Evolutionary conservation across 2,797 vertebrate species (phyloP).

Genomic region (Leptatherina wallacei): DNA sequence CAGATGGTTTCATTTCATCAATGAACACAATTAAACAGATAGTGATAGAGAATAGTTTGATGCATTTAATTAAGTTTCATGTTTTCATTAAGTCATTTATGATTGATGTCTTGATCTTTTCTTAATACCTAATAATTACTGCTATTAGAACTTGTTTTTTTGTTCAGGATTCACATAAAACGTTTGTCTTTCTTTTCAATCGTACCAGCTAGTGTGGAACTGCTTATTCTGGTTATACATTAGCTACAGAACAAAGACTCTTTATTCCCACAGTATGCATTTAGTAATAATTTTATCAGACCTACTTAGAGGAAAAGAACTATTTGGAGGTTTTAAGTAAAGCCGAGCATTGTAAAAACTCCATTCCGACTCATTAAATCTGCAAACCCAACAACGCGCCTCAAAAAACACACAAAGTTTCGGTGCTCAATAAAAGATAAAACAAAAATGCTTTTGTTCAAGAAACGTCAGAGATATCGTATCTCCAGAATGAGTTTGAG

Average conservation of each 20-base stretch:
- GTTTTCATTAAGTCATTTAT: neutral
- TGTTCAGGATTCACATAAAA: neutral
- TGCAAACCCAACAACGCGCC: constrained; percentile 36
- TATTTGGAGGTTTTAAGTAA: neutral
- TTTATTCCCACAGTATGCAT: neutral
- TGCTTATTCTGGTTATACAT: constrained; percentile 27
- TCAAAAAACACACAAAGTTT: constrained; percentile 41
- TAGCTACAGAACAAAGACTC: constrained; percentile 34
- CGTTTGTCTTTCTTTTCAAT: neutral
- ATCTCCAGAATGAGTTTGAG: neutral
- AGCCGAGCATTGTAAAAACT: constrained; percentile 30
- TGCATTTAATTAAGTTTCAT: too few relatives aligned
- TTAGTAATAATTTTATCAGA: neutral
- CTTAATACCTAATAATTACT: neutral
- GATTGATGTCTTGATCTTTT: neutral
- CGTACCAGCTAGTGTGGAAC: neutral
- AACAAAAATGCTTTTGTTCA: neutral
- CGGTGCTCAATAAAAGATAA: neutral
- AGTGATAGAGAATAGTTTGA: neutral
- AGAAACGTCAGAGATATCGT: neutral
- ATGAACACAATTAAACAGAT: neutral
- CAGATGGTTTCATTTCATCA: too few relatives aligned
- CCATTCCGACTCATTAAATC: constrained; percentile 23
- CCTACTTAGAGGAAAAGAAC: neutral
- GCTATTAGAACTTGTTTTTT: neutral